phyloP scores from a whole-genome alignment of 2,888 invertebrate genomes.

The Strigamia maritima region DNA sequence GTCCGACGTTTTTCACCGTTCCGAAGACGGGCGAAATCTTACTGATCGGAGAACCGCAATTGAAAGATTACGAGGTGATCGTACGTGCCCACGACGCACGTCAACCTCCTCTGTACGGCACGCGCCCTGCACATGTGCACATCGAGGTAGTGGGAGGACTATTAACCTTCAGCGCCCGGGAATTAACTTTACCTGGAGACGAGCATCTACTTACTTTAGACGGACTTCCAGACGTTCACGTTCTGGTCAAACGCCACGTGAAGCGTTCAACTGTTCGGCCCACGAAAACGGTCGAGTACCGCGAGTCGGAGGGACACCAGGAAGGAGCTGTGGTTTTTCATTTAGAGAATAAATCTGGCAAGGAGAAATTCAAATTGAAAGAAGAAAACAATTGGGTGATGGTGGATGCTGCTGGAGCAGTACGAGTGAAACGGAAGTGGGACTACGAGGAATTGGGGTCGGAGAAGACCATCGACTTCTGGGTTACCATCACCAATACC shows the following conservation, averaged over 20 bases:
- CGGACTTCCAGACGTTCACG: conserved; percentile 56
- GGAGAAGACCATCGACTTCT: conserved; percentile 92
- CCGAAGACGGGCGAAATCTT: conserved; percentile 89
- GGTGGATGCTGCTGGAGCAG: conserved; percentile 85
- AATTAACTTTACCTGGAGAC: conserved; percentile 39
- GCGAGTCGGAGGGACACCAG: conserved; percentile 83
- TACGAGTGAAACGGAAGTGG: conserved; percentile 93
- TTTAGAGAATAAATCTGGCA: conserved; percentile 84
- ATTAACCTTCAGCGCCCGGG: conserved; percentile 42
- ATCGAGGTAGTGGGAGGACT: conserved; percentile 63
- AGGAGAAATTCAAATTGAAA: conserved; percentile 87
- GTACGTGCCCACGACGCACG: conserved; percentile 81
- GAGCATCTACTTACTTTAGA: conserved; percentile 40
- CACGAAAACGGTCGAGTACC: conserved; percentile 88
- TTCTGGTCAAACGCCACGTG: conserved; percentile 71
- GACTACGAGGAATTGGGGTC: conserved; percentile 91
- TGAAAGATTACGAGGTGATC: conserved; percentile 65
- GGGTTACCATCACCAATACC: conserved; percentile 88
- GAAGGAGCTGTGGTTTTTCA: conserved; percentile 85
- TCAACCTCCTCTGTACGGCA: conserved; percentile 60
- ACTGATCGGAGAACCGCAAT: conserved; percentile 60
- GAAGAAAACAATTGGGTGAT: conserved; percentile 93
- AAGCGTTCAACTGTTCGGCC: conserved; percentile 81
- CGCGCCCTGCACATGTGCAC: conserved; percentile 69
- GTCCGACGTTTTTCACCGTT: conserved; percentile 79